A percentile compares a stretch with the other conserved stretches of the same genome.
Conservation (phyloP, 2,113 vertebrate species). For the Geococcyx californianus region DNA sequence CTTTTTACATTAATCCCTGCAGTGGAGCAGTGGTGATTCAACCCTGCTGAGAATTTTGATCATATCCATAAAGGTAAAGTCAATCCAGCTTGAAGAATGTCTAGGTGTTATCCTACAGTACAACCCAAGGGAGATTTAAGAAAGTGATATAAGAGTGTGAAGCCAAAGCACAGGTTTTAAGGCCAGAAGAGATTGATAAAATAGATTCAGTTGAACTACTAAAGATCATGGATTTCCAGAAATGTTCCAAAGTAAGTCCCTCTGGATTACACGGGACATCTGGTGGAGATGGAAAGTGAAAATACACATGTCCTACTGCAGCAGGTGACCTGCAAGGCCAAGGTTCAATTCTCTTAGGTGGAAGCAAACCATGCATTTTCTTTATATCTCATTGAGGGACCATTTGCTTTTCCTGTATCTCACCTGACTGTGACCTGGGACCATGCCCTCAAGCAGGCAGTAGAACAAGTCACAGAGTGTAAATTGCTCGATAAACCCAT, state of each 20-base stretch:
- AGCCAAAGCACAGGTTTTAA: slow-evolving; percentile 13
- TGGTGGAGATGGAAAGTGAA: not conserved
- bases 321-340: not conserved
- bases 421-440: slow-evolving; percentile 17
- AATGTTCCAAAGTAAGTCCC: not conserved
- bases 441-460: not conserved
- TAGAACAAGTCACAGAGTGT: not conserved
- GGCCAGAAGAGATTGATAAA: not conserved
- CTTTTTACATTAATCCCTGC: not conserved
- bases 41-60: not conserved
- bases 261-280: not conserved
- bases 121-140: not conserved
- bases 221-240: not conserved
- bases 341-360: not conserved
- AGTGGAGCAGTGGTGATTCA: not conserved
- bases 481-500: slow-evolving; percentile 1
- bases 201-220: not conserved
- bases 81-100: not conserved
- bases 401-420: not conserved
- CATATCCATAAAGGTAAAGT: not conserved
- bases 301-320: not conserved
- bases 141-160: not conserved
- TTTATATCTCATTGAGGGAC: not conserved
- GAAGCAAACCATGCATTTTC: not conserved
- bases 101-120: not conserved